phyloP scores from a whole-genome alignment of 2,797 vertebrate species.

The Coendou prehensilis region DNA sequence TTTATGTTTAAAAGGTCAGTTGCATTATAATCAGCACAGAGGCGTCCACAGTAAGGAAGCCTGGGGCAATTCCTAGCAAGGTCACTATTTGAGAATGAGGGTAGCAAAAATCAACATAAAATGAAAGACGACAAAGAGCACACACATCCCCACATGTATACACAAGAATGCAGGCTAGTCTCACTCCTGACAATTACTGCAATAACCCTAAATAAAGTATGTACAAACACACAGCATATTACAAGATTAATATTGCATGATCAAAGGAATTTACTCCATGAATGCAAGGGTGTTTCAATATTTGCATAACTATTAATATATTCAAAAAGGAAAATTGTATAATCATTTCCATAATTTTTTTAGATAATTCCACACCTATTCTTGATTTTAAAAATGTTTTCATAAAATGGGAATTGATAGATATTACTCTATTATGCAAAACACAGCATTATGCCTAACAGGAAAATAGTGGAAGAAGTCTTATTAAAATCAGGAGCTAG shows the following conservation, averaged over 20 bases:
- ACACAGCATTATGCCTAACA: neutral
- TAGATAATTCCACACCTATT: slow-evolving; percentile 54
- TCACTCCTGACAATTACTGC: neutral
- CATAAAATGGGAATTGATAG: slow-evolving; percentile 45
- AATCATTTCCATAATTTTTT: slow-evolving; percentile 49
- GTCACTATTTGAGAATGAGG: neutral
- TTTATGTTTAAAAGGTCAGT: slow-evolving; percentile 56
- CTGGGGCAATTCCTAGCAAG: neutral
- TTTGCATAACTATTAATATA: slow-evolving; percentile 71
- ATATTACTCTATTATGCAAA: slow-evolving; percentile 2
- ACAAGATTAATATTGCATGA: slow-evolving; percentile 76
- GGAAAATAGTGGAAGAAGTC: neutral
- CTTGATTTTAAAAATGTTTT: slow-evolving; percentile 29
- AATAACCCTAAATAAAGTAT: slow-evolving; percentile 68
- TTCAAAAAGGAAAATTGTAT: slow-evolving; percentile 63
- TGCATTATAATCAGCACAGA: slow-evolving; percentile 3
- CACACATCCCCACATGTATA: neutral
- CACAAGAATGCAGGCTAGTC: neutral
- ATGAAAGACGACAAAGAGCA: neutral
- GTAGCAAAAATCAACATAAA: slow-evolving; percentile 8
- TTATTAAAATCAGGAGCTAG: neutral
- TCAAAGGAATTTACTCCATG: slow-evolving; percentile 50
- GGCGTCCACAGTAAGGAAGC: neutral
- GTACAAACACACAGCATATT: slow-evolving; percentile 65
- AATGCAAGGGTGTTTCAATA: slow-evolving; percentile 63